Evolutionary conservation across 2,888 invertebrate genomes (phyloP).

Genomic region (Drosophila rubida): DNA sequence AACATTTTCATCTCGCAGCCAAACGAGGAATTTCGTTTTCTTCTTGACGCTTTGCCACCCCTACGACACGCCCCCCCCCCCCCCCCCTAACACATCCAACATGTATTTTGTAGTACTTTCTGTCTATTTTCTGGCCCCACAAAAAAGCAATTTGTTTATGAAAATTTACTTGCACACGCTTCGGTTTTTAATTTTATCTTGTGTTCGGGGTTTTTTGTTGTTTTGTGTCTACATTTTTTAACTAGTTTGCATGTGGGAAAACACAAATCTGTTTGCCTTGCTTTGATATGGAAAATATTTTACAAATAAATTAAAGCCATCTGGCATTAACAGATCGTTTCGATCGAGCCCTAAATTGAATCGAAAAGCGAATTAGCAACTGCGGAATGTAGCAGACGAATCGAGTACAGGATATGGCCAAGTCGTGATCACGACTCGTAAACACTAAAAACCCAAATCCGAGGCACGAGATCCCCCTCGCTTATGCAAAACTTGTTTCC

Average conservation of each 20-base stretch:
- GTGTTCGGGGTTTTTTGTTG: not conserved
- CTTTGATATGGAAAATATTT: constrained; percentile 80
- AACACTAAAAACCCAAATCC: constrained; percentile 5
- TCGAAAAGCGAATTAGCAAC: not conserved
- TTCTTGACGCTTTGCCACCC: not conserved
- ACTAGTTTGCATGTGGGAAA: constrained; percentile 58
- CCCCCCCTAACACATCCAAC: not conserved
- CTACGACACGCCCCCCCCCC: too few species aligned
- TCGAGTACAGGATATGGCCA: constrained; percentile 41
- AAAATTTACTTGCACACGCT: constrained; percentile 62
- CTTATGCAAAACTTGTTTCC: constrained; percentile 30
- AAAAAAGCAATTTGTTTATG: constrained; percentile 59
- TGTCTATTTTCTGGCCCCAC: constrained; percentile 20
- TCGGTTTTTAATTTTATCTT: constrained; percentile 48
- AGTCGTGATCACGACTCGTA: constrained; percentile 46
- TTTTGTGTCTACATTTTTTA: constrained; percentile 19
- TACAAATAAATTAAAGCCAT: constrained; percentile 80
- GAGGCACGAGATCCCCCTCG: constrained; percentile 13
- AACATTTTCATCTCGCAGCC: constrained; percentile 28
- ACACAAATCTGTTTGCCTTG: constrained; percentile 63
- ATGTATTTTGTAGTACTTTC: constrained; percentile 26
- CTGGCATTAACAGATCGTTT: constrained; percentile 71
- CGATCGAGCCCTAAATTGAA: constrained; percentile 5
- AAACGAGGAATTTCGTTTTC: constrained; percentile 16
- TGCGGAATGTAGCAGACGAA: not conserved